Percentiles rank a stretch among this genome's conserved stretches.
These are phyloP conservation scores for Hofmannophila pseudospretella DNA, from an alignment of 2,888 invertebrate genomes.

Conservation along the genomic window DNA sequence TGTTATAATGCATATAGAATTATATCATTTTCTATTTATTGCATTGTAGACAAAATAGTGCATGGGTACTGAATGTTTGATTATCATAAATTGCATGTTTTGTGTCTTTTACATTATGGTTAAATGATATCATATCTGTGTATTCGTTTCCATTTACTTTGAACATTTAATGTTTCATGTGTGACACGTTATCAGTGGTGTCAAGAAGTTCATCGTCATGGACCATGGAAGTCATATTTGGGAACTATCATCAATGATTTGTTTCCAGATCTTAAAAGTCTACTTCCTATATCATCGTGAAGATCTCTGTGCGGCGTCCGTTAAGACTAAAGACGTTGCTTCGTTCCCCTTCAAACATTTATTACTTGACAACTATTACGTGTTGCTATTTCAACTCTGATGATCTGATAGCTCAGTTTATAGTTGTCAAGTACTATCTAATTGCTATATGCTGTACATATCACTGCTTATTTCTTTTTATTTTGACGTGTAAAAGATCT, in stretches of 20 bases:
- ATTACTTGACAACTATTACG: background rate
- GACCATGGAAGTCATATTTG: constrained; percentile 16
- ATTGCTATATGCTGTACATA: constrained; percentile 10
- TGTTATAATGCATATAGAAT: constrained; percentile 30
- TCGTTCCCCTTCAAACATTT: constrained; percentile 23
- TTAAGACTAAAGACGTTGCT: constrained; percentile 17
- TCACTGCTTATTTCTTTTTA: constrained; percentile 5
- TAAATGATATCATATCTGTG: background rate
- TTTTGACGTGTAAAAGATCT: background rate
- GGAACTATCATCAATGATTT: constrained; percentile 16
- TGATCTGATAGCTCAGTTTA: too few relatives aligned
- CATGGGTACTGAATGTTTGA: constrained; percentile 39
- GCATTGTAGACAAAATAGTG: constrained; percentile 41
- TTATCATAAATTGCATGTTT: constrained; percentile 51
- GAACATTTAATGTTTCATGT: constrained; percentile 7
- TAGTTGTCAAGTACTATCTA: background rate
- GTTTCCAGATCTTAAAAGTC: constrained; percentile 15
- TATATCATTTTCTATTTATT: constrained; percentile 34
- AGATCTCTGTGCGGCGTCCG: constrained; percentile 20
- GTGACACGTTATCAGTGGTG: constrained; percentile 1
- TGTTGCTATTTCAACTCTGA: constrained; percentile 5
- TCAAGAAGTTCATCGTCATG: background rate
- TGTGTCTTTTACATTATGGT: constrained; percentile 29
- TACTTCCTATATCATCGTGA: constrained; percentile 20
- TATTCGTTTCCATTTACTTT: background rate